Evolutionary conservation across 2,113 vertebrate species (phyloP).

Genomic region (Sinocyclocheilus anshuiensis): DNA sequence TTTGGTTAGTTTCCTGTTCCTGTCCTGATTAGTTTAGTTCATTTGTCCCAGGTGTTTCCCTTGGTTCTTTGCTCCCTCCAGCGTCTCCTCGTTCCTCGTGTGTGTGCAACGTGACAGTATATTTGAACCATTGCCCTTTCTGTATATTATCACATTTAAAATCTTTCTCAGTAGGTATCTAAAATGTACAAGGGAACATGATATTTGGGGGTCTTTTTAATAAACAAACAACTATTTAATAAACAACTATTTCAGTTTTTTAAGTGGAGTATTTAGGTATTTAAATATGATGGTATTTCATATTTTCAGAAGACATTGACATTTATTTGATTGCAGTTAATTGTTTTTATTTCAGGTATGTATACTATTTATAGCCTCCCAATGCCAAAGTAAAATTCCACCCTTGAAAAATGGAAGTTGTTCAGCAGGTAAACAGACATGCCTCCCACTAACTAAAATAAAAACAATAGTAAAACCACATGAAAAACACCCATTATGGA

Average conservation of each 20-base stretch:
- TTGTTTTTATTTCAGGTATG: conserved; percentile 36
- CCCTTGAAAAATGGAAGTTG: accelerated
- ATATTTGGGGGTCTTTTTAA: not conserved
- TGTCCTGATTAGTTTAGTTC: too few species aligned
- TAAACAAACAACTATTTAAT: not conserved
- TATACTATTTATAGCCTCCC: conserved; percentile 18
- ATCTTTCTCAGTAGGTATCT: not conserved
- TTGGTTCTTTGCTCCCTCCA: too few species aligned
- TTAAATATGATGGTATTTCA: not conserved
- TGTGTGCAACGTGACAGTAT: too few species aligned
- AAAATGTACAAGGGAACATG: not conserved
- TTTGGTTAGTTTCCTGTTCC: too few species aligned
- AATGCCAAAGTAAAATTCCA: not conserved
- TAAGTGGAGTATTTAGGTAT: not conserved
- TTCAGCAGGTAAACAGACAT: conserved; percentile 40
- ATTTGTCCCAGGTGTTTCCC: too few species aligned
- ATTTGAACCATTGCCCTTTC: not conserved
- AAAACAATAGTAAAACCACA: not conserved
- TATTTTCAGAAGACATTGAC: not conserved
- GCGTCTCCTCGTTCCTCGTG: too few species aligned
- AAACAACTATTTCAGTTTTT: not conserved
- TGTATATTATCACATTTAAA: not conserved
- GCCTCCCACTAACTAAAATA: not conserved
- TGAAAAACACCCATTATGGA: not conserved
- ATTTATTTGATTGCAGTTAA: not conserved